phyloP scores from a whole-genome alignment of 64 coral and sea anemone species.

The Anthopleura sola region DNA sequence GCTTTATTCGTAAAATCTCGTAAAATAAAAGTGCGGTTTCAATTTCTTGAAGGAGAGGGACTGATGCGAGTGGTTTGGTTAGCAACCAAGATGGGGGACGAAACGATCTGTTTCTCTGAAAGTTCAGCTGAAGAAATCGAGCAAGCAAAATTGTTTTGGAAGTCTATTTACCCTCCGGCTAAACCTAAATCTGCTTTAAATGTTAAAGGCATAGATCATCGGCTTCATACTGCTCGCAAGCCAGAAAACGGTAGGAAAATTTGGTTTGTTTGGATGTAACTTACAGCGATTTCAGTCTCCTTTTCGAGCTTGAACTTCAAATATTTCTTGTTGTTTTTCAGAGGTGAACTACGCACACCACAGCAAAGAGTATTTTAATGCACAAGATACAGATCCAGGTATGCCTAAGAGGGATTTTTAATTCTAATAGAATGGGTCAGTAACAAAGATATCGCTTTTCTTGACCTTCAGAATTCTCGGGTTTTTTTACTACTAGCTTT shows the following conservation, averaged over 20 bases:
- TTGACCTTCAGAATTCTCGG: background rate
- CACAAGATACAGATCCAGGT: slow-evolving; percentile 54
- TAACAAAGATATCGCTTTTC: background rate
- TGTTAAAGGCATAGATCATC: slow-evolving; percentile 70
- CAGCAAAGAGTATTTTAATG: slow-evolving; percentile 30
- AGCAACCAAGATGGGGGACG: slow-evolving; percentile 73
- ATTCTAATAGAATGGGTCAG: background rate
- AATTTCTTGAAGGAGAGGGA: background rate
- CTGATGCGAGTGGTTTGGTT: slow-evolving; percentile 16
- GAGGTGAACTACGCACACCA: slow-evolving; percentile 44
- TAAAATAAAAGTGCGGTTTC: background rate
- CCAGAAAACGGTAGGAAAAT: slow-evolving; percentile 46
- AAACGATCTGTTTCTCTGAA: slow-evolving; percentile 51
- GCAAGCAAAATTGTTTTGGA: slow-evolving; percentile 75
- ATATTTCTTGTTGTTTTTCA: background rate
- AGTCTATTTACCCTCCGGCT: slow-evolving; percentile 44
- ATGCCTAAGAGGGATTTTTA: background rate
- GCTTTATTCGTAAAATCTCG: background rate
- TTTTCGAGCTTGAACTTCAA: background rate
- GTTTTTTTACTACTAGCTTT: slow-evolving; percentile 33
- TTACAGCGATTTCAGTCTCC: background rate
- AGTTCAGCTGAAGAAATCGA: slow-evolving; percentile 73
- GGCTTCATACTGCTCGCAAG: slow-evolving; percentile 55
- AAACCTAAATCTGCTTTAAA: slow-evolving; percentile 61
- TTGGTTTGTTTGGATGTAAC: background rate